Conservation (phyloP, 2,888 invertebrate genomes). For the Plutella xylostella region DNA sequence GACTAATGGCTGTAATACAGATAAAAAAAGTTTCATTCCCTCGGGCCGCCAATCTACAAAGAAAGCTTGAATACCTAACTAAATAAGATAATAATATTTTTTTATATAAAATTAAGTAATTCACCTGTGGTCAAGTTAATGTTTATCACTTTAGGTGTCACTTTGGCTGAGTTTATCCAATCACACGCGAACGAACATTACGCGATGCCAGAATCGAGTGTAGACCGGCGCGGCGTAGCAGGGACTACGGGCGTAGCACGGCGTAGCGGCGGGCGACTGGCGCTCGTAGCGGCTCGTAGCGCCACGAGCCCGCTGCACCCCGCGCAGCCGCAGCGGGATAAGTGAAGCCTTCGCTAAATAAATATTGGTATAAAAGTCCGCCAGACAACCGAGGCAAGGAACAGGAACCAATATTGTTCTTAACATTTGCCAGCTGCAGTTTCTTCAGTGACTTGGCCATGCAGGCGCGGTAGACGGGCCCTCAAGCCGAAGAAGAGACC, state of each 20-base stretch:
- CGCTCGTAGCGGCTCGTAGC: conserved; percentile 28
- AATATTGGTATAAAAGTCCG: conserved; percentile 2
- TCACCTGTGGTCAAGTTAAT: conserved; percentile 52
- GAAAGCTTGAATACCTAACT: too few relatives aligned
- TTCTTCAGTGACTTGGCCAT: too few relatives aligned
- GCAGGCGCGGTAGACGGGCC: too few relatives aligned
- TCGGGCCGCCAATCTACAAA: too few relatives aligned
- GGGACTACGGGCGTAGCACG: conserved; percentile 21
- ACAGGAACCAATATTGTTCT: too few relatives aligned
- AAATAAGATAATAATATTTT: too few relatives aligned
- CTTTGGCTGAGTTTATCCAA: conserved; percentile 42
- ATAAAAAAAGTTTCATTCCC: conserved; percentile 34
- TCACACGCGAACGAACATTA: conserved; percentile 48
- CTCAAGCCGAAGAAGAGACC: too few relatives aligned
- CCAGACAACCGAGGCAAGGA: too few relatives aligned
- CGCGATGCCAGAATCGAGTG: conserved; percentile 16
- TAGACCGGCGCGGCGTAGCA: too few relatives aligned
- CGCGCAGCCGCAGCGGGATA: conserved; percentile 53
- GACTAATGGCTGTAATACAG: conserved; percentile 26
- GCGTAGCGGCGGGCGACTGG: conserved; percentile 16
- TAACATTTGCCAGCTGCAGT: too few relatives aligned
- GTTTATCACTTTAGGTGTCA: conserved; percentile 54
- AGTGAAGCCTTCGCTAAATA: not conserved
- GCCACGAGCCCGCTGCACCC: conserved; percentile 16
- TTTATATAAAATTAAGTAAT: too few relatives aligned